These are phyloP conservation scores for Neofelis nebulosa DNA, from an alignment of 2,113 vertebrate genomes.

Conservation along the genomic window DNA sequence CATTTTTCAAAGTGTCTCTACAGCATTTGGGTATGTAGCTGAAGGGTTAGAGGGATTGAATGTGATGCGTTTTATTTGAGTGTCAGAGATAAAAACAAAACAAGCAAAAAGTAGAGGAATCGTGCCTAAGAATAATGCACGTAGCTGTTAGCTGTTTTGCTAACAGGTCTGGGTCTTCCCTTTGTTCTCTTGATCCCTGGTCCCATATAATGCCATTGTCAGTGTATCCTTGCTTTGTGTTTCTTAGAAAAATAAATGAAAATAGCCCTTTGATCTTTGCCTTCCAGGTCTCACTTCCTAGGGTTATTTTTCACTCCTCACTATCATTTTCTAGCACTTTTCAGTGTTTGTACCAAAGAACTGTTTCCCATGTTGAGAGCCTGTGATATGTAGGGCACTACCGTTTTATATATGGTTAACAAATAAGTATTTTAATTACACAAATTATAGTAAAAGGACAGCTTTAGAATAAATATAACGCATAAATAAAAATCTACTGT, in stretches of 20 bases:
- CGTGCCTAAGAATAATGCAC: constrained; percentile 31
- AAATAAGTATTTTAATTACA: background rate
- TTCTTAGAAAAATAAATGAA: constrained; percentile 69
- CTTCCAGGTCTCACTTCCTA: constrained; percentile 67
- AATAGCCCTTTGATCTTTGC: constrained; percentile 73
- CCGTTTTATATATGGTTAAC: background rate
- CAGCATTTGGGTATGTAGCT: background rate
- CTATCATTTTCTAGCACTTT: constrained; percentile 70
- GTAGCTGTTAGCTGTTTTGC: constrained; percentile 9
- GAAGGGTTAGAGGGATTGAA: background rate
- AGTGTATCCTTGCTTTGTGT: background rate
- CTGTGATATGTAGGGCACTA: background rate
- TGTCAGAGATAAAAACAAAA: constrained; percentile 26
- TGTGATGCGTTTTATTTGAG: background rate
- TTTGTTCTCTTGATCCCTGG: background rate
- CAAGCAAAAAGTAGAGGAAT: background rate
- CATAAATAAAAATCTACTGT: background rate
- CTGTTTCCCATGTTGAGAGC: background rate
- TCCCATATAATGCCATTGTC: background rate
- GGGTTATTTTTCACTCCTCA: constrained; percentile 68
- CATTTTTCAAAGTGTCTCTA: background rate
- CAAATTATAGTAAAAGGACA: background rate
- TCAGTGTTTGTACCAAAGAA: background rate
- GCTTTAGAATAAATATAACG: background rate
- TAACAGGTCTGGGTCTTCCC: background rate